These are phyloP conservation scores for Gobionotothen gibberifrons DNA, from an alignment of 2,797 vertebrate species.

Conservation along the genomic window DNA sequence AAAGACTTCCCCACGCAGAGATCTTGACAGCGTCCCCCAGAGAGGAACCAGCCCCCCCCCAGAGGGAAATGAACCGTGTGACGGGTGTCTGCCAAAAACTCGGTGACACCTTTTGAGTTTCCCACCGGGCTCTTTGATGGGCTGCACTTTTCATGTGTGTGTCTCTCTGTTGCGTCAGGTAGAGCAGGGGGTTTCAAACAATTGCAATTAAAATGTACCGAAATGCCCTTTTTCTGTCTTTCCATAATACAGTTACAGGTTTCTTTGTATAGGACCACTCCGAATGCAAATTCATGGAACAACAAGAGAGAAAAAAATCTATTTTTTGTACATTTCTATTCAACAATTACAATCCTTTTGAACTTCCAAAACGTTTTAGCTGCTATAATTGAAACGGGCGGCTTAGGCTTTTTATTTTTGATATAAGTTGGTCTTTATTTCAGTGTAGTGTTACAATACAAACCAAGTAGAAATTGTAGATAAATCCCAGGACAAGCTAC, in stretches of 20 bases:
- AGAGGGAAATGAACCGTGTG: slow-evolving; percentile 70
- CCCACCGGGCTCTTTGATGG: slow-evolving; percentile 57
- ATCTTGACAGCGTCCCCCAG: slow-evolving; percentile 61
- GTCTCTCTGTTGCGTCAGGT: slow-evolving; percentile 57
- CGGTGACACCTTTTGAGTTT: slow-evolving; percentile 62
- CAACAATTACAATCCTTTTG: not conserved
- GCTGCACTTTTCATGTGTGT: slow-evolving; percentile 49
- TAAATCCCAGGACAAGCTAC: not conserved
- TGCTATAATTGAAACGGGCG: not conserved
- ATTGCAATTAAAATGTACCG: not conserved
- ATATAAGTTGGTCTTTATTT: not conserved
- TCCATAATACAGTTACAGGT: not conserved
- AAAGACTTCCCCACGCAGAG: slow-evolving; percentile 34
- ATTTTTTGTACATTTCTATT: no score
- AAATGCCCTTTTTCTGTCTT: not conserved
- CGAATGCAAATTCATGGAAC: not conserved
- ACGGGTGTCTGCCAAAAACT: slow-evolving; percentile 59
- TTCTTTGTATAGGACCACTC: not conserved
- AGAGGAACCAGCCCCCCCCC: slow-evolving; percentile 36
- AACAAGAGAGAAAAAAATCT: not conserved
- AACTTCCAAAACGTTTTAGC: not conserved
- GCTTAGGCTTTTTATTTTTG: not conserved
- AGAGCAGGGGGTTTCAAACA: not conserved
- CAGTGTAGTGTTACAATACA: not conserved
- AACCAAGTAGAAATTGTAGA: no score